Evolutionary conservation across 2,888 invertebrate species (phyloP), one percentile per base, ranked within the genome.

Genomic region (Chloroclysta siterata): DNA sequence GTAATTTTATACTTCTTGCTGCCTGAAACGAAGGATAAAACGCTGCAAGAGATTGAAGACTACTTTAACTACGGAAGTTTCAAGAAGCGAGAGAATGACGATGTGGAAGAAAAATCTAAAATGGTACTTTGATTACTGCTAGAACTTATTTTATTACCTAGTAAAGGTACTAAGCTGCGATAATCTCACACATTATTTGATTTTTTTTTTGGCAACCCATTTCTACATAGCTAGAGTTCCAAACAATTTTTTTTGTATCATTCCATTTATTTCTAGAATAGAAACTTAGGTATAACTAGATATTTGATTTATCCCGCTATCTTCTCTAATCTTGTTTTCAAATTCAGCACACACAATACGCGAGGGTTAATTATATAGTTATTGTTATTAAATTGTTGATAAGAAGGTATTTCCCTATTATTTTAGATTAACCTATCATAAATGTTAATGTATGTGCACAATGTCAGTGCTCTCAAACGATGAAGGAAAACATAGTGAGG

Each of bases 1-100:
- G 0, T 53, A 7, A 39, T 65, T 22, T 53, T 72, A 2, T 72
- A 60, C 53, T 60, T 66, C 29, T 58, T 93, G 53, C 78, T 96
- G 17, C 96, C 96, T 0, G 95, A 96, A 80, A 96, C 96, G 0
- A 94, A 94, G 66, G 94, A 94, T 8, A 94, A 91, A 68, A 94
- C 95, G 0, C 80, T 96, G 53, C 89, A 94, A 61, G 94, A 95
- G 77, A 96, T 96, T 54, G 95, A 95, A 71, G 94, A 94, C 5
- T 82, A 85, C 47, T 93, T 71, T 3, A 71, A 60, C 28, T 44
- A 63, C 39, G 68, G 68, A 17, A 64, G 54, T 10, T 53, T 55
- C 42, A 54, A 54, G 17, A 56, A 46, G 41, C 61, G 14, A 47
- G 53, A 15, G 0, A 41, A 56, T 7, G 60, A 56, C 7, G 51